phyloP scores from a whole-genome alignment of 2,113 vertebrate genomes.

The Hippocampus comes region DNA sequence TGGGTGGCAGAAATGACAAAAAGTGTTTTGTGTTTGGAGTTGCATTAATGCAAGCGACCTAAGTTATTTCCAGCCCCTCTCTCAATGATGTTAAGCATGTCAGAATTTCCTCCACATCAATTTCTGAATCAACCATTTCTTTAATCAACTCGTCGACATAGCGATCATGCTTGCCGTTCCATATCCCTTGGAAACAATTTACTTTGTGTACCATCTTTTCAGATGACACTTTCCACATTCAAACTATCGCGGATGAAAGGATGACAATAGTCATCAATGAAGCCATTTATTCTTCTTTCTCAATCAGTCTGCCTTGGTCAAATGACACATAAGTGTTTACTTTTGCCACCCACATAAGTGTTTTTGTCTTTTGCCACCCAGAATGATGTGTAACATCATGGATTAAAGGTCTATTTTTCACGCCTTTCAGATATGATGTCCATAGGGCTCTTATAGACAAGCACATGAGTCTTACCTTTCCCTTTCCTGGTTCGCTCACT shows the following conservation, averaged over 20 bases:
- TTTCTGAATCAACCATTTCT: too few species aligned
- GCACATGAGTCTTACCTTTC: not conserved
- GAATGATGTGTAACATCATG: not conserved
- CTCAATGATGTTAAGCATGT: too few species aligned
- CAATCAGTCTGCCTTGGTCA: not conserved
- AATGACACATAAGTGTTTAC: not conserved
- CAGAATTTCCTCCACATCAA: too few species aligned
- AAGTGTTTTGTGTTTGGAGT: too few species aligned
- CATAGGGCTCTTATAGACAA: constrained; percentile 37
- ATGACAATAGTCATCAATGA: not conserved
- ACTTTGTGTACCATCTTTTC: not conserved
- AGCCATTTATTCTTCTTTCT: not conserved
- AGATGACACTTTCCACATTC: constrained; percentile 20
- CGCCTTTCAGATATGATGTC: not conserved
- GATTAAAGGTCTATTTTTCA: constrained; percentile 8
- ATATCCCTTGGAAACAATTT: not conserved
- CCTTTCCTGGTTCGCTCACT: constrained; percentile 31
- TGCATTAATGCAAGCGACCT: too few species aligned
- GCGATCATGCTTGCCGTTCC: too few species aligned
- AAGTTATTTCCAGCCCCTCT: too few species aligned
- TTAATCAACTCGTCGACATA: too few species aligned
- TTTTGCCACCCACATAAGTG: not conserved
- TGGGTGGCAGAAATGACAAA: too few species aligned
- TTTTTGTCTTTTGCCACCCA: not conserved
- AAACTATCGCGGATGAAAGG: constrained; percentile 10